A percentile compares a stretch with the other conserved stretches of the same genome.
These are phyloP conservation scores for Trachops cirrhosus DNA, from an alignment of 2,797 vertebrate species.

Conservation along the genomic window DNA sequence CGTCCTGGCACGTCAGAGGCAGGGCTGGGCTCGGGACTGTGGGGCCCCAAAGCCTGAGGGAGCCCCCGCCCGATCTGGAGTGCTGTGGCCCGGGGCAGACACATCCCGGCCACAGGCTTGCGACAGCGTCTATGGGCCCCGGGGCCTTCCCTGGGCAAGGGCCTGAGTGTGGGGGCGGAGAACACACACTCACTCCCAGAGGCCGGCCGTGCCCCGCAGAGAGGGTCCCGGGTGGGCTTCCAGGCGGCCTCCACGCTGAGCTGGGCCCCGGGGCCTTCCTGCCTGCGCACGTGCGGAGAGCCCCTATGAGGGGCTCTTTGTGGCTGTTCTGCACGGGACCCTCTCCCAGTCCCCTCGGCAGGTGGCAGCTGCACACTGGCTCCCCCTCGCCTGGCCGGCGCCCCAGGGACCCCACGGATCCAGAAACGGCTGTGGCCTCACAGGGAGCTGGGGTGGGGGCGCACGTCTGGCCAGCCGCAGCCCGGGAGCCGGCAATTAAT, in stretches of 20 bases:
- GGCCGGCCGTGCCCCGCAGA: fast-evolving
- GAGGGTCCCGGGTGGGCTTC: background rate
- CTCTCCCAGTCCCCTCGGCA: background rate
- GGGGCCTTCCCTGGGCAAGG: background rate
- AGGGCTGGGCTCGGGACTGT: background rate
- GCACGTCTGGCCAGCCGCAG: constrained; percentile 17
- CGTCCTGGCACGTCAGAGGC: background rate
- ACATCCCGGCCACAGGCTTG: fast-evolving
- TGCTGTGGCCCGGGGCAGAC: background rate
- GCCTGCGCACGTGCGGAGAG: fast-evolving
- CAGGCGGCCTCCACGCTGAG: fast-evolving
- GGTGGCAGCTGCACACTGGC: background rate
- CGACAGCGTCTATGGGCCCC: fast-evolving
- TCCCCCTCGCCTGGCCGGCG: background rate
- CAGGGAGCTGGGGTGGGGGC: background rate
- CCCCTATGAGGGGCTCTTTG: fast-evolving
- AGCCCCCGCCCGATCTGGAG: fast-evolving
- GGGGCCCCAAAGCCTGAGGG: background rate
- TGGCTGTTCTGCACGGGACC: background rate
- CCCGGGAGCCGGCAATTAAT: constrained; percentile 67
- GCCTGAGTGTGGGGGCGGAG: fast-evolving
- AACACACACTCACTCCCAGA: fast-evolving
- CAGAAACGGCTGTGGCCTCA: constrained; percentile 44
- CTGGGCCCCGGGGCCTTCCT: fast-evolving
- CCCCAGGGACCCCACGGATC: constrained; percentile 34